Base-by-base conservation (phyloP, 1,140 invertebrate species). In the Drosophila nigromelanica region DNA sequence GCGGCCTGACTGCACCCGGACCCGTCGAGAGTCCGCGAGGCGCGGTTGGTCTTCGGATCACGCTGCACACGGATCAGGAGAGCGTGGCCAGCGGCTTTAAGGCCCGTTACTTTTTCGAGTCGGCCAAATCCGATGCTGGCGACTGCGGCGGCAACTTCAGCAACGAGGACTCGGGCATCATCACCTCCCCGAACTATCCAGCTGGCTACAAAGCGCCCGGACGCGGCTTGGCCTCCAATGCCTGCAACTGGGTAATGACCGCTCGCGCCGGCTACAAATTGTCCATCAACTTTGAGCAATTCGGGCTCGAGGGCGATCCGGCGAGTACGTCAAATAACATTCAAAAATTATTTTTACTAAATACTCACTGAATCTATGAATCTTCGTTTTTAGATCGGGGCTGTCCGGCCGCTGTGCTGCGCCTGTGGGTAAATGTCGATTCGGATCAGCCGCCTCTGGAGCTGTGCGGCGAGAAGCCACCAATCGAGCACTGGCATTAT, bases 61-160 rank as follows among this genome's bases (percentile, higher is more conserved):
- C 97, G 43, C 93, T 98, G 30, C 96, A 97, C 89, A 96, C 97
- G 5, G 96, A 98, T 90, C 93, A 94, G 7, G 95, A 96, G 72
- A 94, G 95, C 40, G 97, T 98, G 18, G 97, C 95, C 64, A 98
- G 96, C 77, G 98, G 98, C 10, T 99, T 99, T 92, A 97, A 97
- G 89, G 97, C 97, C 2, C 93, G 95, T 76, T 99, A 98, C 89
- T 95, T 96, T 70, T 98, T 98, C 92, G 96, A 98, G 92, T 92
- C 93, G 35, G 96, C 96, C 45, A 97, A 97, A 91, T 95, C 96
- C 8, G 96, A 97, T 87, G 97, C 97, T 90, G 96, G 97, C 93
- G 97, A 98, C 92, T 98, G 97, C 92, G 97, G 97, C 76, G 95
- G 95, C 78, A 98, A 98, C 92, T 95, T 98, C 87, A 97, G 96